Conservation (phyloP, 2,888 invertebrate genomes). For the Beris morrisii region DNA sequence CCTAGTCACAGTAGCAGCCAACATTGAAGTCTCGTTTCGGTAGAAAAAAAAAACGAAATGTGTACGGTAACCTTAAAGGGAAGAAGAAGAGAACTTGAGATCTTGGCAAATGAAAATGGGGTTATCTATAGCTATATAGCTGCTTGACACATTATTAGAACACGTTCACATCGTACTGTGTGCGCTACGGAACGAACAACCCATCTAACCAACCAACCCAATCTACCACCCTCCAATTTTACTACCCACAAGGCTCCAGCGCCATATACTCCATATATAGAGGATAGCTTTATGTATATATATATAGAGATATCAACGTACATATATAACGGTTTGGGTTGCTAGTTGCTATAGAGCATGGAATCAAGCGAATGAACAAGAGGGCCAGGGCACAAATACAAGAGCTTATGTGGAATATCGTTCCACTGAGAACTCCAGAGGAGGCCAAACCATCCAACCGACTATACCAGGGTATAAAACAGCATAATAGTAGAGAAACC, state of each 20-base stretch:
- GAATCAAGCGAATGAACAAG: conserved; percentile 3
- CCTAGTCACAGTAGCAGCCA: too few relatives aligned
- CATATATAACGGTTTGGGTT: conserved; percentile 23
- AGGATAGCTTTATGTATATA: not conserved
- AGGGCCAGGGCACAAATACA: conserved; percentile 19
- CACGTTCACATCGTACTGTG: conserved; percentile 20
- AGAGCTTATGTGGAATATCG: conserved; percentile 25
- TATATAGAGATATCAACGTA: not conserved
- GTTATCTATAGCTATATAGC: conserved; percentile 22
- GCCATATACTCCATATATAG: conserved; percentile 14
- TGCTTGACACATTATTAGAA: conserved; percentile 33
- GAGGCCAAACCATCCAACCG: conserved; percentile 16
- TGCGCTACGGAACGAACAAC: conserved; percentile 5
- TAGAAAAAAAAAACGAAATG: not conserved
- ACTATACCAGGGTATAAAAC: conserved; percentile 26
- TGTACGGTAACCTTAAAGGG: conserved; percentile 15
- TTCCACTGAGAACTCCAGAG: conserved; percentile 18
- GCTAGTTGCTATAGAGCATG: conserved; percentile 20
- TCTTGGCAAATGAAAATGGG: conserved; percentile 29
- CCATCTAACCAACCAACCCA: conserved; percentile 19
- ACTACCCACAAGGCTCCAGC: conserved; percentile 17
- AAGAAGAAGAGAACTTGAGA: conserved; percentile 24
- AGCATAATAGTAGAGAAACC: conserved; percentile 19
- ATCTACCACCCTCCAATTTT: conserved; percentile 19
- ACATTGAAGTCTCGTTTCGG: too few relatives aligned